Evolutionary conservation across 2,797 vertebrate species (phyloP), one percentile per base, ranked within the genome.

Genomic region (Phoeniculus purpureus): DNA sequence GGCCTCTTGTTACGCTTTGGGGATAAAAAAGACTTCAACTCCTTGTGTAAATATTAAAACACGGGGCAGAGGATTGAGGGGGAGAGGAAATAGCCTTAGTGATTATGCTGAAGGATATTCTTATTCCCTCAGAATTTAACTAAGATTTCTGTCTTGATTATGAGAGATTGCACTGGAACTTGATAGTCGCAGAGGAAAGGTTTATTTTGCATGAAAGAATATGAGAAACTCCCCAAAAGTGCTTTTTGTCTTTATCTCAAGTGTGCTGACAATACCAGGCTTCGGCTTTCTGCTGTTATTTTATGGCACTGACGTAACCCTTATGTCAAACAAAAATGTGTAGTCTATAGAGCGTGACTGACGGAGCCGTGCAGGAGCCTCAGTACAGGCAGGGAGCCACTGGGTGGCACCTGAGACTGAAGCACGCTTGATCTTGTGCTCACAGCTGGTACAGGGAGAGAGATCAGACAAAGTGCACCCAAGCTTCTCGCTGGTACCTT

Each of bases 341-440:
- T 65, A 2, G 26, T 27, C 23, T 58, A n/a, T 5, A 13, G 64
- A 16, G 50, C 20, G 32, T 25, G 8, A 19, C 18, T 4, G 47
- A 21, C 51, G 26, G 21, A 51, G 62, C 54, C 5, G 3, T 6
- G 52, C 32, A 21, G 17, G 12, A 34, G 48, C 4, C 73, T 87
- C 75, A 94, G 64, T 55, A 26, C 1, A 11, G 51, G 17, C 14
- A 27, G 3, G 27, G 47, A 27, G 32, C 94, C 92, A 50, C 88
- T 5, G 45, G 92, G 81, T 92, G 94, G 94, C 91, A 92, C 73
- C 50, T 47, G 40, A 93, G 85, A 48, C 81, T 74, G 21, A 84
- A 6, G 22, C 32, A 81, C 15, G 37, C 54, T 43, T 40, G 22
- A 10, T 7, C 19, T n/a, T 47, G 16, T 9, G 40, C 18, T 82